Percentiles rank a stretch among this genome's conserved stretches.
Evolutionary conservation across 2,113 vertebrate species (phyloP).

Genomic region (Chlorodrepanis virens): DNA sequence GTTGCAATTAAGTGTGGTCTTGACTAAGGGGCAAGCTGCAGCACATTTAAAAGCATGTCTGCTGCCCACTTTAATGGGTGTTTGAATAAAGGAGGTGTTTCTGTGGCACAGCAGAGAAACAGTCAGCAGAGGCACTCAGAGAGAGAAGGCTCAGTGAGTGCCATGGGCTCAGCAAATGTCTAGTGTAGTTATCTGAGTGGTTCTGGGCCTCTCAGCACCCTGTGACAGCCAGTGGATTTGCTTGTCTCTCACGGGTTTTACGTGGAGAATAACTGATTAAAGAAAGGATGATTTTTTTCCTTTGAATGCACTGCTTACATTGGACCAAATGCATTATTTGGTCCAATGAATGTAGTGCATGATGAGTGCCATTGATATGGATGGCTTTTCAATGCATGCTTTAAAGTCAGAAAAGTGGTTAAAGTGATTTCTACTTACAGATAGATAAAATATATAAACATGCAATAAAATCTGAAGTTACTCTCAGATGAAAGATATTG

Average conservation of each 20-base stretch:
- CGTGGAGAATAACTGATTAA: neutral
- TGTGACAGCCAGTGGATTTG: fast-evolving
- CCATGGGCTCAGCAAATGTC: neutral
- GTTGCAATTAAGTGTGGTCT: neutral
- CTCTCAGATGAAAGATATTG: neutral
- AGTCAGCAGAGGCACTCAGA: neutral
- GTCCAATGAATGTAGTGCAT: neutral
- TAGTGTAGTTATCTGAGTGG: neutral
- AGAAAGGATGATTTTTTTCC: neutral
- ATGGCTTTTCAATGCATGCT: neutral
- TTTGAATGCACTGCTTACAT: too few relatives aligned
- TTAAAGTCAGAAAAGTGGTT: neutral
- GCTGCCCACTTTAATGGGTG: neutral
- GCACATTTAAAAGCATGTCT: fast-evolving
- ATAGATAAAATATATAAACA: neutral
- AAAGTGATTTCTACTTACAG: neutral
- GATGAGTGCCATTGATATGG: neutral
- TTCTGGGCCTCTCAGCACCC: neutral
- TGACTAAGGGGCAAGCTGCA: neutral
- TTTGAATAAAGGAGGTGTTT: neutral
- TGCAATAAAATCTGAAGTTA: neutral
- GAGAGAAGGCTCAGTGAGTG: neutral
- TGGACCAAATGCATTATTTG: neutral
- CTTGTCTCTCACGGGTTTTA: fast-evolving
- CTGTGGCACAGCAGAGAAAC: neutral